Base-by-base conservation (phyloP, 2,888 invertebrate species). In the Gisinianus flammeolus region DNA sequence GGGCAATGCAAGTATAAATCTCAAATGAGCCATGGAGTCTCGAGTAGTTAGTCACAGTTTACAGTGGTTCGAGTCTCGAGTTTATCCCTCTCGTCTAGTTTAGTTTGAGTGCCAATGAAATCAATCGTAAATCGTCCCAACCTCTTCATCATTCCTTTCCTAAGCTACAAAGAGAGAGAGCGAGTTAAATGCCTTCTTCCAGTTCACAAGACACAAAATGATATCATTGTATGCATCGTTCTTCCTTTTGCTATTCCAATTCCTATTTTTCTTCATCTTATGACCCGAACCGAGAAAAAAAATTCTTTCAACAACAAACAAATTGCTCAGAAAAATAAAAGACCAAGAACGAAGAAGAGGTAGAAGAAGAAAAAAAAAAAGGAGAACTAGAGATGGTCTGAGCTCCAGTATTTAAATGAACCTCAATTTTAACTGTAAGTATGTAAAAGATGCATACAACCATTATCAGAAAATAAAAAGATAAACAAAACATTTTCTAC, bases 251-350 rank as follows among this genome's bases (percentile, higher is more conserved):
- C 12, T 44, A 44, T 44, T 6, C 44, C 12, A 44, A 44, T 44
- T 5, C 35, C 12, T 6, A 44, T 44, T 22, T n/a, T 24, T 62
- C 62, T 6, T 62, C 28, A 58, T 58, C 56, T 1, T 26, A 62
- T 62, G 62, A 62, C 62, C 62, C 28, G 62, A 26, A 58, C 58
- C n/a, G 8, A 30, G n/a, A 28, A 31, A 52, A 77, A 56, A 67
- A 30, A 67, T 33, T 35, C 67, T 70, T 70, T 69, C 70, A 76
- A 76, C 68, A 76, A 76, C 76, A 76, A 76, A 76, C 76, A 76
- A 76, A 76, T 76, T 76, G 76, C 62, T 70, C 33, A 76, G 76
- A 76, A 76, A 76, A 76, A 76, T 76, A 76, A 62, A 76, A 76
- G 70, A 70, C 28, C 28, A 64, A 64, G 64, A 58, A 58, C 56